Evolutionary conservation across 2,797 vertebrate species (phyloP).

Genomic region (Hydrolagus colliei): DNA sequence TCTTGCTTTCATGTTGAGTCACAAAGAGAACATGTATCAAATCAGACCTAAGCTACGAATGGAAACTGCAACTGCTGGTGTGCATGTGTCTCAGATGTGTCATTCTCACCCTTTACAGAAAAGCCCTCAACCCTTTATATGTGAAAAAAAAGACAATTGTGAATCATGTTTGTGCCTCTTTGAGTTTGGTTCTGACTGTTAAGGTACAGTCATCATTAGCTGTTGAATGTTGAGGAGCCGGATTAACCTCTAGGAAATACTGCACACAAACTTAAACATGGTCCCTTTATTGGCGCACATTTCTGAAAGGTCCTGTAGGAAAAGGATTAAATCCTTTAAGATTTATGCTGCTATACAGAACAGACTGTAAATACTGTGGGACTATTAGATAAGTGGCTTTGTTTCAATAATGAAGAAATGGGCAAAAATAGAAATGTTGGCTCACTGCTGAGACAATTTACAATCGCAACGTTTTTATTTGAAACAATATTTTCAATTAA

Average conservation of each 20-base stretch:
- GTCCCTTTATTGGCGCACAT: not conserved
- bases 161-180: not conserved
- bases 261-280: not conserved
- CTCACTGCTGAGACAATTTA: not conserved
- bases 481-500: too few species aligned
- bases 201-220: not conserved
- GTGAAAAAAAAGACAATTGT: slow-evolving; percentile 12
- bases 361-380: not conserved
- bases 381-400: not conserved
- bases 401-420: not conserved
- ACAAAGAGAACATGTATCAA: slow-evolving; percentile 19
- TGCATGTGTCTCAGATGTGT: not conserved
- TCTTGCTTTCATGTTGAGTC: slow-evolving; percentile 28
- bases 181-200: slow-evolving; percentile 13
- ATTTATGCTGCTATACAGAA: not conserved
- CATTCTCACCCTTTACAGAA: slow-evolving; percentile 2
- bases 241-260: not conserved
- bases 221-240: not conserved
- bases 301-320: slow-evolving; percentile 5
- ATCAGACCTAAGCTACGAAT: slow-evolving; percentile 2
- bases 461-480: not conserved
- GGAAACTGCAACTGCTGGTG: not conserved
- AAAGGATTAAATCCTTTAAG: not conserved
- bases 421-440: not conserved
- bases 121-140: not conserved